A percentile compares a stretch with the other conserved stretches of the same genome.
These are phyloP conservation scores for Embiotoca jacksoni DNA, from an alignment of 2,113 vertebrate genomes.

Conservation along the genomic window DNA sequence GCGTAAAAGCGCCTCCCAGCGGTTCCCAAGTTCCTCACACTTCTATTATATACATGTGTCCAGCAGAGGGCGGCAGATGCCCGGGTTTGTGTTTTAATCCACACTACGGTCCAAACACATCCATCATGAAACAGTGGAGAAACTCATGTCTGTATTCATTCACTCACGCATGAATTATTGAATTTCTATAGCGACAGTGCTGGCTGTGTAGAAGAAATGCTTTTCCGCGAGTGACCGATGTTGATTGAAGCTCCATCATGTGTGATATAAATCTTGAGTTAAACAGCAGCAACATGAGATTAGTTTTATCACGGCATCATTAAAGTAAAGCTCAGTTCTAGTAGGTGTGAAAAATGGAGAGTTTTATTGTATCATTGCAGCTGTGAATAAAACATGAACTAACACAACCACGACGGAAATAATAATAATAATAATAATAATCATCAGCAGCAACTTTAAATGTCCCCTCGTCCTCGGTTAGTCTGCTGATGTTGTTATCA, in stretches of 20 bases:
- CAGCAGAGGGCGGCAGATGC: conserved; percentile 60
- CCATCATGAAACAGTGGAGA: neutral
- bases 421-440: too few relatives aligned
- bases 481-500: neutral
- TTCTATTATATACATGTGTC: neutral
- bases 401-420: neutral
- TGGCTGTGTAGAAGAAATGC: neutral
- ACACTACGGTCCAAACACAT: neutral
- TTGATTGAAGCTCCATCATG: too few relatives aligned
- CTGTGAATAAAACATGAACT: neutral
- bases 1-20: neutral
- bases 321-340: too few relatives aligned
- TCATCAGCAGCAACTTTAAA: neutral
- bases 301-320: too few relatives aligned
- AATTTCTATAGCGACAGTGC: neutral
- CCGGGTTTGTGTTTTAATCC: neutral
- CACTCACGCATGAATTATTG: neutral
- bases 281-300: too few relatives aligned
- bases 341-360: too few relatives aligned
- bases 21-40: neutral
- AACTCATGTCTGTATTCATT: neutral
- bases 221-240: too few relatives aligned
- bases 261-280: too few relatives aligned
- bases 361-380: neutral
- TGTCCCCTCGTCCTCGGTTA: too few relatives aligned